phyloP scores from a whole-genome alignment of 2,797 vertebrate genomes.

The Phalanger gymnotis region DNA sequence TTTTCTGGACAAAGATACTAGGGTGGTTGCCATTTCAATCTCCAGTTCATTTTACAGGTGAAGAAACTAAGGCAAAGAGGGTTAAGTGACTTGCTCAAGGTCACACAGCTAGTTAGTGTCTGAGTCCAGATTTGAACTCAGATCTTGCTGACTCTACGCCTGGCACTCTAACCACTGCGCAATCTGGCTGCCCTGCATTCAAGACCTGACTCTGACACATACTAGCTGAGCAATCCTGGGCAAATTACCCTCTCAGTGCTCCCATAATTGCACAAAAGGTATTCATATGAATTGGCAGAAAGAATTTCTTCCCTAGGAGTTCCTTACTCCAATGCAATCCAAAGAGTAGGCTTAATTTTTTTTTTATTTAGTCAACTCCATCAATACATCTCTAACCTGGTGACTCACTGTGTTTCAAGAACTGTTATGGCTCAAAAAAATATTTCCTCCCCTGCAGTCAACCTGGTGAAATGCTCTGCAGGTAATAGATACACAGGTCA shows the following conservation, averaged over 20 bases:
- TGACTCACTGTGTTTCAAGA: neutral
- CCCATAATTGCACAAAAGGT: neutral
- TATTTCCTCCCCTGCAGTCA: neutral
- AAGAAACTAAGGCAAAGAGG: neutral
- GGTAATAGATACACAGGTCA: neutral
- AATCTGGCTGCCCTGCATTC: neutral
- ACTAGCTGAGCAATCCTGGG: neutral
- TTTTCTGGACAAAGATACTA: neutral
- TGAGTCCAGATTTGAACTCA: neutral
- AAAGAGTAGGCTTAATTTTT: neutral
- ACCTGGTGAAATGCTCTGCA: neutral
- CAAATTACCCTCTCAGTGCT: neutral
- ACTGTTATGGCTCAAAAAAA: neutral
- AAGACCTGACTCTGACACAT: neutral
- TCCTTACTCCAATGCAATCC: neutral
- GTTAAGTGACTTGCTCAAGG: neutral
- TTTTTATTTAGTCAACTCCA: neutral
- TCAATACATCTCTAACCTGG: neutral
- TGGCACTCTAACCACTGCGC: neutral
- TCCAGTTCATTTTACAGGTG: neutral
- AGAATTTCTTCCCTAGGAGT: neutral
- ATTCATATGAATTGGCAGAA: neutral
- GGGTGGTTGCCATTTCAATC: neutral
- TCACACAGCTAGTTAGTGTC: neutral
- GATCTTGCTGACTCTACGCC: neutral